Evolutionary conservation across 1,140 invertebrate species (phyloP).

Genomic region (Drosophila melanica): DNA sequence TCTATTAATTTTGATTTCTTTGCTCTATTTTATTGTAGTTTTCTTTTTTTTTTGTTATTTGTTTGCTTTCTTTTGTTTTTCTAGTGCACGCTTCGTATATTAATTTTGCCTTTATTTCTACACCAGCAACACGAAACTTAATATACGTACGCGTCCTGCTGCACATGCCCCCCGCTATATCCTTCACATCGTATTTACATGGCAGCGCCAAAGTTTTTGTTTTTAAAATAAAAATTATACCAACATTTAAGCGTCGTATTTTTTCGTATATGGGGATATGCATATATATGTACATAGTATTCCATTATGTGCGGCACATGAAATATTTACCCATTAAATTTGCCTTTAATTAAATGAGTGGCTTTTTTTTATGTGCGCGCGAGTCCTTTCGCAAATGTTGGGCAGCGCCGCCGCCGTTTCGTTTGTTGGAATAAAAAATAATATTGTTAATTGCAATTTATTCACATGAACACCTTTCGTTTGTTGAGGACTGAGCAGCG

Average conservation of each 20-base stretch:
- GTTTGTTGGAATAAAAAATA: constrained; percentile 79
- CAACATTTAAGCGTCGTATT: constrained; percentile 57
- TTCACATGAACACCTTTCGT: constrained; percentile 79
- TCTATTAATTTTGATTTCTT: constrained; percentile 77
- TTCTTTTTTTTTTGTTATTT: constrained; percentile 34
- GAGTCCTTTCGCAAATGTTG: constrained; percentile 24
- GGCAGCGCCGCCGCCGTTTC: constrained; percentile 49
- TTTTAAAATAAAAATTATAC: constrained; percentile 66
- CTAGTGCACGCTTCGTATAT: constrained; percentile 72
- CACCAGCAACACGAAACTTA: constrained; percentile 72
- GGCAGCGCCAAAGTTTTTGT: constrained; percentile 39
- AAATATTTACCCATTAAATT: constrained; percentile 83
- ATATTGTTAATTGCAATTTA: constrained; percentile 84
- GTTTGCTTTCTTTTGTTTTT: constrained; percentile 65
- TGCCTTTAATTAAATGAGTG: constrained; percentile 79
- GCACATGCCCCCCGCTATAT: constrained; percentile 11
- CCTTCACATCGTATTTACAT: constrained; percentile 55
- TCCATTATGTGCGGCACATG: constrained; percentile 42
- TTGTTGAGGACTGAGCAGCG: constrained; percentile 5
- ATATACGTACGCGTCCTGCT: constrained; percentile 47
- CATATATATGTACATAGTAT: constrained; percentile 9
- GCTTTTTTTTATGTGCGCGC: constrained; percentile 24
- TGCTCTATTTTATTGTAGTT: constrained; percentile 24
- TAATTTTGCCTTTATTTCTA: constrained; percentile 47
- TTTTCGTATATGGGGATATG: constrained; percentile 4